A percentile compares a stretch with the other conserved stretches of the same genome.
Evolutionary conservation across 1,140 invertebrate species (phyloP).

Genomic region (Drosophila kurseongensis): DNA sequence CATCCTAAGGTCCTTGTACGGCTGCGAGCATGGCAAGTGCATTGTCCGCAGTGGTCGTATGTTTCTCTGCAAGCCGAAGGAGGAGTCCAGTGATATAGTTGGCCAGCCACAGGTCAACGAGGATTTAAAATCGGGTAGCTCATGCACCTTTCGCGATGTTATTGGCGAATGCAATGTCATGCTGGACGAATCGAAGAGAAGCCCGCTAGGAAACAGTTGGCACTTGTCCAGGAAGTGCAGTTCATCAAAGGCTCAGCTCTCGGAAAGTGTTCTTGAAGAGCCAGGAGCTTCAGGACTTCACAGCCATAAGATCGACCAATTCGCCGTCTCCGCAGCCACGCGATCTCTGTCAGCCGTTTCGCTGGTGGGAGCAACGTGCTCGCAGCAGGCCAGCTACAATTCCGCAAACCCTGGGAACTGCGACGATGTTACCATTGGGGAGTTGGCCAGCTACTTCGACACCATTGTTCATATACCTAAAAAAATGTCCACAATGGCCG

Average conservation of each 20-base stretch:
- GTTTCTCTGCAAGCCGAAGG: constrained; percentile 8
- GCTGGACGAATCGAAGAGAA: constrained; percentile 48
- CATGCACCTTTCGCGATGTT: constrained; percentile 62
- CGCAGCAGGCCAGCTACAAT: constrained; percentile 87
- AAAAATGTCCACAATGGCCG: constrained; percentile 98
- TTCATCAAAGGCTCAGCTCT: constrained; percentile 33
- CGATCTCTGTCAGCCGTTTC: constrained; percentile 16
- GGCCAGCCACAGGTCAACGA: constrained; percentile 12
- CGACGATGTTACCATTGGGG: constrained; percentile 93
- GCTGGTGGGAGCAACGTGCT: constrained; percentile 83
- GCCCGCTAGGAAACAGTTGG: constrained; percentile 16
- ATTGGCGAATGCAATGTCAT: constrained; percentile 67
- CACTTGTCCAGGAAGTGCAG: constrained; percentile 48
- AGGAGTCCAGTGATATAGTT: constrained; percentile 33
- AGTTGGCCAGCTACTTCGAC: constrained; percentile 96
- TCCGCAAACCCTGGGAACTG: constrained; percentile 85
- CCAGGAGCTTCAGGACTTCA: constrained; percentile 3
- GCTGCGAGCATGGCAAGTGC: constrained; percentile 52
- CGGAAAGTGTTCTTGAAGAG: neutral
- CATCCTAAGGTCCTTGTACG: constrained; percentile 45
- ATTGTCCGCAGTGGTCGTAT: constrained; percentile 32
- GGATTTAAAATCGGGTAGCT: constrained; percentile 28
- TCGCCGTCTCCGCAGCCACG: neutral
- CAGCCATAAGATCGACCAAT: neutral
- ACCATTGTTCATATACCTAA: constrained; percentile 97